These are phyloP conservation scores for Rhagonycha fulva DNA, from an alignment of 2,888 invertebrate species.

Conservation along the genomic window DNA sequence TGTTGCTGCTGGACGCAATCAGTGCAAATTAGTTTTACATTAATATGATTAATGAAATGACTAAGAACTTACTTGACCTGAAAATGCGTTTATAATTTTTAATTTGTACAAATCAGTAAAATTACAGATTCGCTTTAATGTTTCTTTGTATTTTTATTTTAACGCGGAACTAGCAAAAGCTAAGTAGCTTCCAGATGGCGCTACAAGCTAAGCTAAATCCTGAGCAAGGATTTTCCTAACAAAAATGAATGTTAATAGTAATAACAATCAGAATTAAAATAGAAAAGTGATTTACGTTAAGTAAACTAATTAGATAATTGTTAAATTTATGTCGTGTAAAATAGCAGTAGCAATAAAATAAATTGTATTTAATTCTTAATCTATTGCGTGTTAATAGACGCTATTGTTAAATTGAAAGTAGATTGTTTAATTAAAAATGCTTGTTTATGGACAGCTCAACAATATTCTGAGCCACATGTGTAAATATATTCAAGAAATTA, in stretches of 20 bases:
- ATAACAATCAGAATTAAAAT: not conserved
- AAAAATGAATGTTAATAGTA: not conserved
- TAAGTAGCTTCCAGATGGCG: not conserved
- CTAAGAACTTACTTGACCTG: constrained; percentile 6
- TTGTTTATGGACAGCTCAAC: constrained; percentile 29
- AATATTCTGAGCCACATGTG: constrained; percentile 4
- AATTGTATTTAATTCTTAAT: constrained; percentile 37
- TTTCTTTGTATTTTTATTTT: not conserved
- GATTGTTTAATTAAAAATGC: constrained; percentile 34
- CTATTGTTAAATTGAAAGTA: constrained; percentile 37
- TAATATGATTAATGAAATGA: constrained; percentile 28
- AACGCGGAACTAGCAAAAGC: not conserved
- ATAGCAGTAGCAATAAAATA: constrained; percentile 6
- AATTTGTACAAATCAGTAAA: not conserved
- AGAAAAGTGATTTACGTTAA: not conserved
- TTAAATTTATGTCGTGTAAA: not conserved
- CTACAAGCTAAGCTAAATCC: not conserved
- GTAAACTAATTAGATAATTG: not conserved
- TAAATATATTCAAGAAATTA: constrained; percentile 28
- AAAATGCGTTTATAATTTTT: not conserved
- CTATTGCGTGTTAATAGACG: constrained; percentile 30
- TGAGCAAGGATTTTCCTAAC: no score
- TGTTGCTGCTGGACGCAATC: constrained; percentile 26
- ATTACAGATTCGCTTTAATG: not conserved
- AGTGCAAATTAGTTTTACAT: constrained; percentile 29